Base-by-base conservation (phyloP, 2,888 invertebrate genomes). In the Phyllotreta cruciferae region DNA sequence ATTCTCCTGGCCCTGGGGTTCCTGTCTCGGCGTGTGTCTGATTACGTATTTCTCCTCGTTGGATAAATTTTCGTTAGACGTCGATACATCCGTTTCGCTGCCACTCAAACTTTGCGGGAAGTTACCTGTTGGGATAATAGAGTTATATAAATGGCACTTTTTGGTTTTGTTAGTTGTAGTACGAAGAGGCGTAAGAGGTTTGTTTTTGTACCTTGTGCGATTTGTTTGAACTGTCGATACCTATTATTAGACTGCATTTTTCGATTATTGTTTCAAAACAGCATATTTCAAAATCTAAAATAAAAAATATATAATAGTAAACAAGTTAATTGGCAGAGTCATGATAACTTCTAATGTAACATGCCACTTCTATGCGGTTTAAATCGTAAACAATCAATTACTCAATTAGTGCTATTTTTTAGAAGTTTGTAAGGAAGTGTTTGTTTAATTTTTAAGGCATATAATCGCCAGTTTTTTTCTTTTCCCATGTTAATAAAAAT, bases 1-100 rank as follows among this genome's bases (percentile, higher is more conserved):
- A 80, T 91, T 93, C 80, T 95, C 95, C 81, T 95, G 94, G 0
- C 95, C 95, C 80, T 95, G 95, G 0, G 95, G 95, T 78, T 95
- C 95, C 76, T 94, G 94, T 39, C 95, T 84, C 5, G 91, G 89
- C 0, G 90, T 91, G 75, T 91, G 91, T 69, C 90, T 84, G 66
- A 93, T 90, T 49, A 92, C 91, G 83, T 91, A 92, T 71, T 92
- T 85, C 79, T 93, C 93, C 80, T 93, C 93, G 74, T 91, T 87
- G 38, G 92, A 93, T 68, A 96, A 82, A 82, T 94, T 95, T 81
- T 95, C 94, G 72, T 91, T 93, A 10, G 94, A 94, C 3, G 94
- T 94, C 9, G 93, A 94, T 62, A 93, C 90, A 84, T 94, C 94
- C 4, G 94, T 92, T 82, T 94, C 94, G 79, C 93, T 93, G 39